Percentiles rank a stretch among this genome's conserved stretches.
Conservation (phyloP, 35 echinoderm and acorn worm genomes). For the Diadema setosum region DNA sequence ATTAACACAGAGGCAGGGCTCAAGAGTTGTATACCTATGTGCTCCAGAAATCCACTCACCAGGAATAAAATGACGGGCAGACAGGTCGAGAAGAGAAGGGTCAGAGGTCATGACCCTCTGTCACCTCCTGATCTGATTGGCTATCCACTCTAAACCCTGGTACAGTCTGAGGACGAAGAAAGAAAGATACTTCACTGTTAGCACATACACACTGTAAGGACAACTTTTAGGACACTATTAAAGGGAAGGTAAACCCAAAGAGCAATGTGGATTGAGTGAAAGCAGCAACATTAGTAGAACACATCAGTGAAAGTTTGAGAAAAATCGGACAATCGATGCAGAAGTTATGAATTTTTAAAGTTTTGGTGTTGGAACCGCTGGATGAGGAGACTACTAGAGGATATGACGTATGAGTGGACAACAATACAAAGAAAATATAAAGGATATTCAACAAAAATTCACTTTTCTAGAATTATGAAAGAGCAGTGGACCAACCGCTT, state of each 20-base stretch:
- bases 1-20: too few species aligned
- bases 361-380: too few species aligned
- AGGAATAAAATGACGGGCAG: too few species aligned
- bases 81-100: background rate
- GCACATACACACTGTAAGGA: background rate
- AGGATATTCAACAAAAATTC: too few species aligned
- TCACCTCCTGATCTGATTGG: constrained; percentile 75
- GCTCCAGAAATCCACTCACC: too few species aligned
- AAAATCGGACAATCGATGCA: background rate
- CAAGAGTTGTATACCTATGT: too few species aligned
- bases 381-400: too few species aligned
- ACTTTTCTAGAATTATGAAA: too few species aligned
- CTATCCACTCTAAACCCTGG: constrained; percentile 77
- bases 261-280: background rate
- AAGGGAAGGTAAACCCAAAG: background rate
- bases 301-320: background rate
- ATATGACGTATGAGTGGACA: too few species aligned
- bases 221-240: background rate
- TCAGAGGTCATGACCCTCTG: background rate
- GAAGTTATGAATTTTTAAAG: background rate
- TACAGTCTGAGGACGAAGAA: constrained; percentile 21
- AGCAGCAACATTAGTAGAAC: background rate
- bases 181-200: background rate
- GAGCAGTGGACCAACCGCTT: too few species aligned
- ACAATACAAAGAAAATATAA: too few species aligned